phyloP scores from a whole-genome alignment of 1,140 invertebrate genomes.

The Panulirus ornatus region DNA sequence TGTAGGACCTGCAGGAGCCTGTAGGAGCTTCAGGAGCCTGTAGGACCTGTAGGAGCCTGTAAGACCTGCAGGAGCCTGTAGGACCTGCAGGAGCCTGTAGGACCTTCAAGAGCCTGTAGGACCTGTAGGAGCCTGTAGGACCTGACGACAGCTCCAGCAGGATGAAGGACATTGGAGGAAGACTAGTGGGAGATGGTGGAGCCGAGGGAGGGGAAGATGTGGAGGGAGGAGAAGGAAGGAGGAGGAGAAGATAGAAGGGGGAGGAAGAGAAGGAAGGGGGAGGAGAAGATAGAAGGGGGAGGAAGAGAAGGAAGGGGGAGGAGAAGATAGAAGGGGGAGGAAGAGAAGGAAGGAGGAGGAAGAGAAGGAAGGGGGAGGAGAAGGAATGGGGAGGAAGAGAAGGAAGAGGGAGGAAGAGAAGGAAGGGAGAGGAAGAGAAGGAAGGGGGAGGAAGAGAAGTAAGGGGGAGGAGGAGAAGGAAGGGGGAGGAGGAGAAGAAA shows the following conservation, averaged over 20 bases:
- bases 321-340: background rate
- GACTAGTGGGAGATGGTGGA: background rate
- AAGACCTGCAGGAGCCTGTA: too few relatives aligned
- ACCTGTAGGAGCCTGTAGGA: too few relatives aligned
- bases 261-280: background rate
- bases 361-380: background rate
- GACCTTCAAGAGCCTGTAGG: too few relatives aligned
- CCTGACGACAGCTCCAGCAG: too few relatives aligned
- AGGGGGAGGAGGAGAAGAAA: background rate
- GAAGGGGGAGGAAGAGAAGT: background rate
- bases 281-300: background rate
- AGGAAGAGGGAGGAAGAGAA: background rate
- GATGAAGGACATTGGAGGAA: too few relatives aligned
- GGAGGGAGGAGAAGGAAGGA: background rate
- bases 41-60: too few relatives aligned
- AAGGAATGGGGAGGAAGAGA: background rate
- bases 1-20: too few relatives aligned
- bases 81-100: too few relatives aligned
- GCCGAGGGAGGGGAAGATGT: background rate
- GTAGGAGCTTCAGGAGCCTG: too few relatives aligned
- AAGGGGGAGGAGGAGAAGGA: background rate
- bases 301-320: background rate
- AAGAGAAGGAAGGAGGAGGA: background rate
- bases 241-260: too few relatives aligned
- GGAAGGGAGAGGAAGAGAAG: too few relatives aligned